Base-by-base conservation (phyloP, 2,888 invertebrate species). In the Rhagium mordax region DNA sequence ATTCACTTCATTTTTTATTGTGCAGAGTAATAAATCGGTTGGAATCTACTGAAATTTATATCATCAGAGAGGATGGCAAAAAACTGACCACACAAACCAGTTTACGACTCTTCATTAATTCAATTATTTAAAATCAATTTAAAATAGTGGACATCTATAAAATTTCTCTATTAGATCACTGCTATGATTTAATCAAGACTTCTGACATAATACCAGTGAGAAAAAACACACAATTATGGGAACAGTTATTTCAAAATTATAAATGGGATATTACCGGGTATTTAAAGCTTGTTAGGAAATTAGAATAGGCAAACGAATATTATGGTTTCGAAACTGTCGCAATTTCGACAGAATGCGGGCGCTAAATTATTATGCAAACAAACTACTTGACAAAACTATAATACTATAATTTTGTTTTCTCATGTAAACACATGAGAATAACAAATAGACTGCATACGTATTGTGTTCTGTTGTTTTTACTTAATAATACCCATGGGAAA, bases 201-300 rank as follows among this genome's bases (percentile, higher is more conserved):
- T 67, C 20, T 29, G 20, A 47, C 60, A 48, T 29, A 68, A 68
- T 18, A 55, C 16, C 67, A 24, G 60, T 60, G 68, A 60, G 68
- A 68, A 68, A 59, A 48, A 59, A 59, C 16, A 29, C 20, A 29
- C 60, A 68, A 68, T 68, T 60, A 68, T 68, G 68, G 29, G 68
- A 68, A 68, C 60, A 68, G 27, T 21, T 16, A 21, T 66, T 55
- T 18, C 53, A 51, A 68, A 29, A 29, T 29, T 13, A 24, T 55
- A 67, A 47, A 67, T 60, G 33, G 68, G 59, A 68, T 48, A 60
- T 29, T 20, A 29, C 49, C 16, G 29, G 55, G 24, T 49, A 49
- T 57, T 55, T 49, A 67, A 20, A 13, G n/a, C 15, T 41, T 49
- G 27, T 64, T 18, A 10, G 24, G 27, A 55, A 57, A 57, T 57